Evolutionary conservation across 2,797 vertebrate species (phyloP).

Genomic region (Lepilemur ruficaudatus): DNA sequence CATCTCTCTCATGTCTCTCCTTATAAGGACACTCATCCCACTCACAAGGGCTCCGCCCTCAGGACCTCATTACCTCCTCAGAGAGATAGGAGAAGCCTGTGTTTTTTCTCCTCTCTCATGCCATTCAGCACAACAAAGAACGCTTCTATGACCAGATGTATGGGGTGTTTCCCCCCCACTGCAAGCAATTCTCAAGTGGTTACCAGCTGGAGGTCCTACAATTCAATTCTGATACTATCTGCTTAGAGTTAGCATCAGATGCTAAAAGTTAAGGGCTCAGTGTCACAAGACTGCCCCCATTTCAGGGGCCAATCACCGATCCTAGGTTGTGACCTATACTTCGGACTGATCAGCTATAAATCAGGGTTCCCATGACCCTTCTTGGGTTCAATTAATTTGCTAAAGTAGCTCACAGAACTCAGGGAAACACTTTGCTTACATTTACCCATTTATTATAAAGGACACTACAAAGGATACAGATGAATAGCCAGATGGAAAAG

Average conservation of each 20-base stretch:
- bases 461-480: not conserved
- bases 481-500: not conserved
- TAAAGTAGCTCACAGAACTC: not conserved
- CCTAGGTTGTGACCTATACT: not conserved
- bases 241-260: too few relatives aligned
- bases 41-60: not conserved
- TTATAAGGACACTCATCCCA: not conserved
- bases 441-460: not conserved
- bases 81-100: not conserved
- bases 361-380: not conserved
- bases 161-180: too few relatives aligned
- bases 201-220: not conserved
- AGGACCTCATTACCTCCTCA: not conserved
- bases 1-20: not conserved
- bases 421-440: not conserved
- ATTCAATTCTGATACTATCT: not conserved
- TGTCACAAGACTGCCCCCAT: not conserved
- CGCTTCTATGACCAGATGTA: not conserved
- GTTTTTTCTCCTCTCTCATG: not conserved
- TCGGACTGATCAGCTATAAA: not conserved
- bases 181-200: not conserved
- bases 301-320: not conserved
- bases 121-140: not conserved
- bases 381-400: not conserved
- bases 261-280: not conserved